A percentile compares a stretch with the other conserved stretches of the same genome.
Conservation (phyloP, 2,113 vertebrate species). For the Furnarius figulus region DNA sequence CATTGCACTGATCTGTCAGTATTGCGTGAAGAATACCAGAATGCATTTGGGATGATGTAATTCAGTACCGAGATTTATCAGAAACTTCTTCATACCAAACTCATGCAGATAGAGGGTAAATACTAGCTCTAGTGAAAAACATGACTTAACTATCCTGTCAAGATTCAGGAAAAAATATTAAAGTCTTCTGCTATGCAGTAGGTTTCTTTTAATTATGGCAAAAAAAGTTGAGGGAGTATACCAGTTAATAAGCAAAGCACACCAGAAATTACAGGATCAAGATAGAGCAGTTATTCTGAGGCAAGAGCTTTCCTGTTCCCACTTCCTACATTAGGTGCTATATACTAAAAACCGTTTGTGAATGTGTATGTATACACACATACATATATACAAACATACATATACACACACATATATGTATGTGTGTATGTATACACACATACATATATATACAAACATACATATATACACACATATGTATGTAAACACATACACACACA, state of each 20-base stretch:
- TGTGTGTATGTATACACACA: not conserved
- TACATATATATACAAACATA: accelerated
- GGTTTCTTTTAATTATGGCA: not conserved
- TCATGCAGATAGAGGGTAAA: not conserved
- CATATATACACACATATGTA: too few relatives aligned
- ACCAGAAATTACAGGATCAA: not conserved
- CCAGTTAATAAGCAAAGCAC: not conserved
- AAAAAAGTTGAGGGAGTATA: not conserved
- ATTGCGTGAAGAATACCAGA: not conserved
- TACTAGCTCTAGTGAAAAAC: not conserved
- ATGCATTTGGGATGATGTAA: accelerated
- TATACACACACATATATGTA: too few relatives aligned
- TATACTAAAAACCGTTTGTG: not conserved
- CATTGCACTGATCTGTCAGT: not conserved
- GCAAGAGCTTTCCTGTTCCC: not conserved
- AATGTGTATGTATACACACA: not conserved
- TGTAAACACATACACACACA: not conserved
- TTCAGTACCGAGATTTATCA: not conserved
- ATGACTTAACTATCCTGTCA: not conserved
- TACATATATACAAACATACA: accelerated
- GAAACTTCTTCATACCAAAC: not conserved
- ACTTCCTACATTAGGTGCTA: not conserved
- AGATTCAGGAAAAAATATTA: not conserved
- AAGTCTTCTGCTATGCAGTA: not conserved
- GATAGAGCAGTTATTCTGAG: not conserved